Percentiles rank a stretch among this genome's conserved stretches.
Evolutionary conservation across 2,888 invertebrate genomes (phyloP).

Genomic region (Aleiodes alternator): DNA sequence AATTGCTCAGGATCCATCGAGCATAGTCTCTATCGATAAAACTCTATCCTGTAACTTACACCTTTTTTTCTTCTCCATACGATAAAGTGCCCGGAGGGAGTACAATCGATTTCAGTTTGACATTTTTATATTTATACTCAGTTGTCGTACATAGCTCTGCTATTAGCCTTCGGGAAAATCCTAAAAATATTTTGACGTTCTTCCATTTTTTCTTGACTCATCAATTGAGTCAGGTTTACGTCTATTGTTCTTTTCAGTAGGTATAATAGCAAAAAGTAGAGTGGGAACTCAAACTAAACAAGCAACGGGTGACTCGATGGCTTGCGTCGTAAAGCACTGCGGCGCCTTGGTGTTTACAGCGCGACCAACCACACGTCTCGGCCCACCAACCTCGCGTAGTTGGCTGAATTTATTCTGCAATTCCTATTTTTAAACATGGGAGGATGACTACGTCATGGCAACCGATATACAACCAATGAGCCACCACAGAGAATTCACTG

Average conservation of each 20-base stretch:
- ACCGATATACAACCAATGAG: constrained; percentile 8
- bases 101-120: not conserved
- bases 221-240: constrained; percentile 64
- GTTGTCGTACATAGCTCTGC: too few relatives aligned
- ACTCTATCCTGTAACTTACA: not conserved
- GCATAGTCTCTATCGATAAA: constrained; percentile 35
- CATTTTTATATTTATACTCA: not conserved
- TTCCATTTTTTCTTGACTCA: constrained; percentile 14
- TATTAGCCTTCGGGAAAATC: too few relatives aligned
- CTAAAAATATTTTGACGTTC: not conserved
- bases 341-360: constrained; percentile 78
- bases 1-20: constrained; percentile 61
- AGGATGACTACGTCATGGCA: constrained; percentile 25
- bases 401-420: constrained; percentile 37
- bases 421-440: constrained; percentile 42
- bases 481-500: constrained; percentile 37
- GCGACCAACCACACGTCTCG: constrained; percentile 63
- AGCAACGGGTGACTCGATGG: constrained; percentile 57
- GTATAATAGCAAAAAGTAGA: constrained; percentile 30
- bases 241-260: constrained; percentile 3
- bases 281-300: constrained; percentile 67
- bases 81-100: not conserved
- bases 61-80: not conserved
- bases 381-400: constrained; percentile 60
- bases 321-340: constrained; percentile 76